These are phyloP conservation scores for Portunus trituberculatus DNA, from an alignment of 1,140 invertebrate species.

Conservation along the genomic window DNA sequence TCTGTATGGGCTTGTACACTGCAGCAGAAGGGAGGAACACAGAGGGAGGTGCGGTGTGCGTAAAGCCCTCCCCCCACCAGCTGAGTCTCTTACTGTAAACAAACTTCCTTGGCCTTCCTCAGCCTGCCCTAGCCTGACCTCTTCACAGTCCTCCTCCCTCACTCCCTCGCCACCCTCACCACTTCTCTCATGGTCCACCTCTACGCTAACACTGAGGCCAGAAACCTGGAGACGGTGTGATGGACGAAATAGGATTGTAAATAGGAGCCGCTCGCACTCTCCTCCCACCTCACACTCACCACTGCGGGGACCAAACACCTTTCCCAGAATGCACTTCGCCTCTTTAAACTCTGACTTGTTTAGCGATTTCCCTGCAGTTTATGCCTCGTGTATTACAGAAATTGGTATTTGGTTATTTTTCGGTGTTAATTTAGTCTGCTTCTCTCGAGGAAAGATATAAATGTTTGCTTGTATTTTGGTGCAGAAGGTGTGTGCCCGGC, in stretches of 20 bases:
- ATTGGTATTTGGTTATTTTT: neutral
- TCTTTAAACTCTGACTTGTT: neutral
- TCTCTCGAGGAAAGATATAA: neutral
- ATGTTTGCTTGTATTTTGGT: neutral
- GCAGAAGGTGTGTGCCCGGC: slow-evolving; percentile 38
- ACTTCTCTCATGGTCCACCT: neutral
- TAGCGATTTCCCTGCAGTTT: too few species aligned
- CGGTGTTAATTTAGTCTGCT: neutral
- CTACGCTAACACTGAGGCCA: neutral
- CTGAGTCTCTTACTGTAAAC: neutral
- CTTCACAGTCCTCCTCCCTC: neutral
- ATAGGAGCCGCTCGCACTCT: neutral
- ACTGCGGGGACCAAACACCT: neutral
- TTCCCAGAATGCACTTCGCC: neutral
- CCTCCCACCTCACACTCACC: neutral
- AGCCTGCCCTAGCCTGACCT: neutral
- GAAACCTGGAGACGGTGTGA: neutral
- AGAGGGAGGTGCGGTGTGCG: neutral
- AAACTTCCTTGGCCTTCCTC: neutral
- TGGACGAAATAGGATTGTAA: neutral
- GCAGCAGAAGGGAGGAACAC: neutral
- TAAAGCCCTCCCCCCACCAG: neutral
- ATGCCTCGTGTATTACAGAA: too few species aligned
- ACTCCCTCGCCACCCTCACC: neutral
- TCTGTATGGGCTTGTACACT: neutral